Evolutionary conservation across 2,797 vertebrate genomes (phyloP).

Genomic region (Echiichthys vipera): DNA sequence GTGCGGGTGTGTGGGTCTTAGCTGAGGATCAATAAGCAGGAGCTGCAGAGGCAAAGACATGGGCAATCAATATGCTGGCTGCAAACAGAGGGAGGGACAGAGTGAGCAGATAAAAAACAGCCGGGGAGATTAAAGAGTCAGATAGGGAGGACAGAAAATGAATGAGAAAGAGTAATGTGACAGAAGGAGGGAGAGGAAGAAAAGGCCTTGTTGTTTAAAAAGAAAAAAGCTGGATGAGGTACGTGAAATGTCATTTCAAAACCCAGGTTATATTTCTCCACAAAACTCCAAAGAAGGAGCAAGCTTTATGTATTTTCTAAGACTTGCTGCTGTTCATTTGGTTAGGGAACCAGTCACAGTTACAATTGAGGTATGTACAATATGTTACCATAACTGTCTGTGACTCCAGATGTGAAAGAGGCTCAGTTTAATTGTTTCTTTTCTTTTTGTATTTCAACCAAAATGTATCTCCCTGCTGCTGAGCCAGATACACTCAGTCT

Average conservation of each 20-base stretch:
- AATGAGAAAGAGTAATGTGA: conserved; percentile 66
- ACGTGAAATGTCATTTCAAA: neutral
- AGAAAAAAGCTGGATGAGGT: neutral
- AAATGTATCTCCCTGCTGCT: conserved; percentile 8
- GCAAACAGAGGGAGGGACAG: conserved; percentile 80
- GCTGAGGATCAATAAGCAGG: conserved; percentile 85
- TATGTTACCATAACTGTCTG: conserved; percentile 9
- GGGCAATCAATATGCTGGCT: conserved; percentile 85
- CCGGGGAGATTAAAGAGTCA: conserved; percentile 76
- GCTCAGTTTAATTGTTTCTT: conserved; percentile 17
- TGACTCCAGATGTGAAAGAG: conserved; percentile 14
- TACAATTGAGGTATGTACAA: neutral
- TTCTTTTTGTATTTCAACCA: conserved; percentile 20
- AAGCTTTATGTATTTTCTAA: neutral
- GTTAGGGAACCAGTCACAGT: neutral
- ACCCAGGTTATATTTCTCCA: neutral
- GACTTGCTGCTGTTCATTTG: conserved; percentile 2
- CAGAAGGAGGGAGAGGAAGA: conserved; percentile 37
- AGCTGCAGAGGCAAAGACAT: conserved; percentile 86
- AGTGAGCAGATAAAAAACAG: conserved; percentile 75
- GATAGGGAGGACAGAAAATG: conserved; percentile 72
- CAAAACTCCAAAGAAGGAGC: neutral
- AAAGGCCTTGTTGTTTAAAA: conserved; percentile 9
- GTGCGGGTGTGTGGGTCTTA: conserved; percentile 54
- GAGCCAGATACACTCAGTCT: conserved; percentile 6